phyloP scores from a whole-genome alignment of 1,140 invertebrate species.

The Drosophila arizonae region DNA sequence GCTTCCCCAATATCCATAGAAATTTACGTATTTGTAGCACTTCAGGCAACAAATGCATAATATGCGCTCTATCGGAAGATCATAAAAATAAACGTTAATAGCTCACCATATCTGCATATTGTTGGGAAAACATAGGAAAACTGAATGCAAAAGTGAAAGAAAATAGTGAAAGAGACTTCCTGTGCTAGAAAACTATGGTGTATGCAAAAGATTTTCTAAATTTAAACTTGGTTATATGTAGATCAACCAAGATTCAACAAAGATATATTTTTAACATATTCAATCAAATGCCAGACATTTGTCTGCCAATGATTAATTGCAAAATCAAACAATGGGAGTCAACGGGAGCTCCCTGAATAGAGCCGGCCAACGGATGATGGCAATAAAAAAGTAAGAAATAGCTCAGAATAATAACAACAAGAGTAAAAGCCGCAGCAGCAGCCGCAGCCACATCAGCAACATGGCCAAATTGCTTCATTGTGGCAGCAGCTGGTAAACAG shows the following conservation, averaged over 20 bases:
- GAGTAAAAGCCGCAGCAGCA: constrained; percentile 8
- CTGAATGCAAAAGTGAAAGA: not conserved
- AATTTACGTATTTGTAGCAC: too few relatives aligned
- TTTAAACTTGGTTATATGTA: too few relatives aligned
- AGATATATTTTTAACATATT: not conserved
- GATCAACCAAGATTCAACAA: not conserved
- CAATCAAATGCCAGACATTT: constrained; percentile 1
- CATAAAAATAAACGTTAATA: not conserved
- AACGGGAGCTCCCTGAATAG: not conserved
- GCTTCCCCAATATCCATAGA: too few relatives aligned
- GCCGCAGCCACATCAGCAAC: constrained; percentile 10
- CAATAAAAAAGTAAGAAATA: constrained; percentile 9
- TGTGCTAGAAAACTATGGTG: too few relatives aligned
- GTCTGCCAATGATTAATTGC: constrained; percentile 28
- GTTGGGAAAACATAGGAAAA: not conserved
- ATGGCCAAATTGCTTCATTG: constrained; percentile 51
- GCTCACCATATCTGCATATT: not conserved
- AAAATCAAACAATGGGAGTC: constrained; percentile 4
- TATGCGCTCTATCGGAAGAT: too few relatives aligned
- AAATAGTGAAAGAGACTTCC: constrained; percentile 16
- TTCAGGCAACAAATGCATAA: too few relatives aligned
- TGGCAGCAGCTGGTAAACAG: constrained; percentile 44
- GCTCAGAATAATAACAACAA: constrained; percentile 29
- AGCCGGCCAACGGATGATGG: constrained; percentile 8
- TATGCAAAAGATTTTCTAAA: not conserved